Evolutionary conservation across 2,797 vertebrate genomes (phyloP).

Genomic region (Gymnodraco acuticeps): DNA sequence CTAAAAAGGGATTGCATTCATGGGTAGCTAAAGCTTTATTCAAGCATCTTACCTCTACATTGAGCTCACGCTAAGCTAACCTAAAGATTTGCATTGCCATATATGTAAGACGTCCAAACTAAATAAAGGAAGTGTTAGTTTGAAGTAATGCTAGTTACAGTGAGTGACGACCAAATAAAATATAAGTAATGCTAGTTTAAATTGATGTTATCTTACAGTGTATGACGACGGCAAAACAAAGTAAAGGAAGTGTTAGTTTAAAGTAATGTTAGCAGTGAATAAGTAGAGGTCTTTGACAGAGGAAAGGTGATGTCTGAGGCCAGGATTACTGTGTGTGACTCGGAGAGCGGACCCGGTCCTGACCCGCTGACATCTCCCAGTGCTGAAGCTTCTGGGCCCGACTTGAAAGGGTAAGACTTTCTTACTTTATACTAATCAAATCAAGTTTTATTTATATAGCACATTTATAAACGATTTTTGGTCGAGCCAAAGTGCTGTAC

Average conservation of each 20-base stretch:
- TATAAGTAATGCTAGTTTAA: no score
- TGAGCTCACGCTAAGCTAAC: not conserved
- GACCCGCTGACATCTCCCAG: not conserved
- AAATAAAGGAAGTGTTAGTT: not conserved
- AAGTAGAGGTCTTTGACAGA: not conserved
- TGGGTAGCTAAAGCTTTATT: not conserved
- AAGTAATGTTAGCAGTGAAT: not conserved
- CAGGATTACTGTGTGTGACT: constrained; percentile 8
- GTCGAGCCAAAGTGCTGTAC: no score
- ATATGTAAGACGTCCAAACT: not conserved
- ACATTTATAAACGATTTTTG: no score
- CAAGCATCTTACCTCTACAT: not conserved
- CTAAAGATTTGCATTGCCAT: not conserved
- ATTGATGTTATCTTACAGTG: no score
- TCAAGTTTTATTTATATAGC: no score
- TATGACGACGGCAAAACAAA: not conserved
- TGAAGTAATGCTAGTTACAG: not conserved
- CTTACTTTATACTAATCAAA: not conserved
- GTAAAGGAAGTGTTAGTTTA: no score
- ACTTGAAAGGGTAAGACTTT: constrained; percentile 59
- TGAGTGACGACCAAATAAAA: not conserved
- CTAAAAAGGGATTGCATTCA: not conserved
- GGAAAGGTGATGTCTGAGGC: constrained; percentile 61
- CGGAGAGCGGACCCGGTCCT: constrained; percentile 29
- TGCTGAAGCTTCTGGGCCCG: constrained; percentile 19